phyloP scores from a whole-genome alignment of 1,140 invertebrate genomes.

The Cepaea nemoralis region DNA sequence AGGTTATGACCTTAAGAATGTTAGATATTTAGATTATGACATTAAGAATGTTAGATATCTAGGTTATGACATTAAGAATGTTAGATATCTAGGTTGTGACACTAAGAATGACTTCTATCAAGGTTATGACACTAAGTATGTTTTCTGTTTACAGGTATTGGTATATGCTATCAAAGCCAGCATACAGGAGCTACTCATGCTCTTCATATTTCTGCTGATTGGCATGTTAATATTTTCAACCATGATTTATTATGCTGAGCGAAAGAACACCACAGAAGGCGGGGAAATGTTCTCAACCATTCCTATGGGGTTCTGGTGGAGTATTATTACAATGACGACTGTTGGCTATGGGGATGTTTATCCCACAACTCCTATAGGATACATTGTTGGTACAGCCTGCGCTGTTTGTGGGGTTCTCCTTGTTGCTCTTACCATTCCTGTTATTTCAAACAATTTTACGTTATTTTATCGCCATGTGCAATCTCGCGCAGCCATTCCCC shows the following conservation, averaged over 20 bases:
- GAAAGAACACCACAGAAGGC: conserved; percentile 69
- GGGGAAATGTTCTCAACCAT: conserved; percentile 66
- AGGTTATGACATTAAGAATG: no score
- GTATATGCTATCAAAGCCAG: conserved; percentile 68
- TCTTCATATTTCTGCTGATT: conserved; percentile 96
- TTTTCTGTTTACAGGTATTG: conserved; percentile 51
- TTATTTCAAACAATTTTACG: conserved; percentile 70
- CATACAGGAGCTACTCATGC: conserved; percentile 74
- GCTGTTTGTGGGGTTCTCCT: conserved; percentile 65
- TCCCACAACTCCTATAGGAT: conserved; percentile 74
- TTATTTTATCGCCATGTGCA: conserved; percentile 67
- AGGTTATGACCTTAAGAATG: no score
- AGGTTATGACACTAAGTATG: neutral
- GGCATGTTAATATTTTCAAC: conserved; percentile 98
- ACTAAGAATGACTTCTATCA: no score
- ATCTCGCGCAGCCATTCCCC: conserved; percentile 51
- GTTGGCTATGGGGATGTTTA: conserved; percentile 73
- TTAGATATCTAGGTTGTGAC: no score
- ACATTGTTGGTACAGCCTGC: conserved; percentile 66
- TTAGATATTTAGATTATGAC: no score
- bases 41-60: no score
- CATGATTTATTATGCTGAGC: conserved; percentile 97
- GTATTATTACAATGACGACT: conserved; percentile 75
- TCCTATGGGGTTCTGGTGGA: conserved; percentile 75
- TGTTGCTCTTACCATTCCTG: conserved; percentile 68